These are phyloP conservation scores for Rhabditoides inermis DNA, from an alignment of 2,888 invertebrate genomes.

Conservation along the genomic window DNA sequence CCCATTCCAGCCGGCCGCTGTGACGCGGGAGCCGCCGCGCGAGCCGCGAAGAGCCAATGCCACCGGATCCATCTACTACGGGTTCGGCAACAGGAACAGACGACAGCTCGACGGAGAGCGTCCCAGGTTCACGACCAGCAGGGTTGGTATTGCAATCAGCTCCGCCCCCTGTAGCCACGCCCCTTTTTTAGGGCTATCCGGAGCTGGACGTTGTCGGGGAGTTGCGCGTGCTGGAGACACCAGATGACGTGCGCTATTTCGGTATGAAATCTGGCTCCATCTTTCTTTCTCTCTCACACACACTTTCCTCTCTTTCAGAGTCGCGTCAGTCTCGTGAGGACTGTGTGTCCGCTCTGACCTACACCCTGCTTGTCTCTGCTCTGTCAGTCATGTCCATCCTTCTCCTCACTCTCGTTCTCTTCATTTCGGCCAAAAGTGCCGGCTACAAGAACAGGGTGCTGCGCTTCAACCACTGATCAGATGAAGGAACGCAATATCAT, in stretches of 20 bases:
- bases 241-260: constrained; percentile 42
- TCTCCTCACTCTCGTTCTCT: constrained; percentile 13
- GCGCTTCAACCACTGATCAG: too few species aligned
- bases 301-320: not conserved
- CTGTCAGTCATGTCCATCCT: constrained; percentile 18
- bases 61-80: not conserved
- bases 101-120: too few species aligned
- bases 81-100: not conserved
- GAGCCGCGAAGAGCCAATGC: not conserved
- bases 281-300: not conserved
- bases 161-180: too few species aligned
- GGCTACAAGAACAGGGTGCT: too few species aligned
- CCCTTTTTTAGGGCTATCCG: constrained; percentile 30
- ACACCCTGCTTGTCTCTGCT: constrained; percentile 17
- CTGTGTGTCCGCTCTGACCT: constrained; percentile 10
- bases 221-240: constrained; percentile 43
- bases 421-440: too few species aligned
- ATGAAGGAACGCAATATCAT: too few species aligned
- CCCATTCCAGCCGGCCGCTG: constrained; percentile 13
- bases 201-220: constrained; percentile 42
- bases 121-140: too few species aligned
- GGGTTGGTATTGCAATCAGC: too few species aligned
- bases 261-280: constrained; percentile 13
- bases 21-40: not conserved
- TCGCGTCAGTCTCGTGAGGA: constrained; percentile 2